Evolutionary conservation across 2,797 vertebrate genomes (phyloP).

Genomic region (Propithecus perrieri): DNA sequence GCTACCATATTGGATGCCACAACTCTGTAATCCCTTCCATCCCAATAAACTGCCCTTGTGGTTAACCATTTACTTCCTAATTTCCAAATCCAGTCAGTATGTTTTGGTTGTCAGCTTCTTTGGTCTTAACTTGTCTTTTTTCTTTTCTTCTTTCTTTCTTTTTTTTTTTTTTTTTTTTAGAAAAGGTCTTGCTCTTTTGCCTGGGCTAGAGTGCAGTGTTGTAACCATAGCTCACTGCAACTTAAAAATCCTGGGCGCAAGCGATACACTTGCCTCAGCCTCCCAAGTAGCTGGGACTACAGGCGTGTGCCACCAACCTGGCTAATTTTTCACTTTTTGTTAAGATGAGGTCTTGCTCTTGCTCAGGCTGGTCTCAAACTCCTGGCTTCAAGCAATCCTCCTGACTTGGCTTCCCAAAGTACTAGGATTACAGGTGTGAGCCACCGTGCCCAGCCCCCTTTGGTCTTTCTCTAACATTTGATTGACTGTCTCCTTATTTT

Average conservation of each 20-base stretch:
- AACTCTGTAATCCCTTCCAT: not conserved
- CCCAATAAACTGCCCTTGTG: not conserved
- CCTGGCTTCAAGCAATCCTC: not conserved
- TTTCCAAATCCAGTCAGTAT: not conserved
- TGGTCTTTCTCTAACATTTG: constrained; percentile 6
- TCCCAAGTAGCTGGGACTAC: not conserved
- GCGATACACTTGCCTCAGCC: not conserved
- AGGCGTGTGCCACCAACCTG: not conserved
- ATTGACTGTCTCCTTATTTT: not conserved
- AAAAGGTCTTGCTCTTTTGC: not conserved
- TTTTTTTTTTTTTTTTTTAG: no score
- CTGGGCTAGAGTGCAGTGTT: not conserved
- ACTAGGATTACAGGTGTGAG: not conserved
- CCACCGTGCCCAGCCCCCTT: not conserved
- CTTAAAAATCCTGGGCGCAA: not conserved
- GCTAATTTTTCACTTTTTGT: not conserved
- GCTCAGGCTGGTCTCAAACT: not conserved
- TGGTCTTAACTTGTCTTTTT: not conserved
- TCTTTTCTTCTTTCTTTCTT: no score
- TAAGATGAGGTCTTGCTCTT: not conserved
- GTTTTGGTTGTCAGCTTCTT: not conserved
- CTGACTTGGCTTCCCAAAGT: not conserved
- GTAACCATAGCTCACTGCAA: not conserved
- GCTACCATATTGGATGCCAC: not conserved
- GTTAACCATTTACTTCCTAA: not conserved